These are phyloP conservation scores for Malurus elegans DNA, from an alignment of 2,113 vertebrate genomes.

Conservation along the genomic window DNA sequence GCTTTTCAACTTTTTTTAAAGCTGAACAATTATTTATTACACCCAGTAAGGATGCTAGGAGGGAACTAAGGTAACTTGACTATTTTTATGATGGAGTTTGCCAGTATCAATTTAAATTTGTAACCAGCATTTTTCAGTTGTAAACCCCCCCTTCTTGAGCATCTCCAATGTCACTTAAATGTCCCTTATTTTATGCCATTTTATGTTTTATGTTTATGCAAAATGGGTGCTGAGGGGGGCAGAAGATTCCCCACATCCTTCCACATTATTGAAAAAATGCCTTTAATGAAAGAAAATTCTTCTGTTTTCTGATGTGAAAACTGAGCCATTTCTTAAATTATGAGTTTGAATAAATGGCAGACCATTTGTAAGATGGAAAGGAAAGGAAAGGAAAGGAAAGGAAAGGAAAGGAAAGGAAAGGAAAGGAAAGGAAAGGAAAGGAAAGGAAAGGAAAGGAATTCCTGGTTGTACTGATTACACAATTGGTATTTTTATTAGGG, in stretches of 20 bases:
- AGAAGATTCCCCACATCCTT: background rate
- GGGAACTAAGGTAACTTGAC: background rate
- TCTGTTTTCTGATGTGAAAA: slow-evolving; percentile 14
- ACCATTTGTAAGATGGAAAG: background rate
- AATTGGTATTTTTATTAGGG: background rate
- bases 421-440: slow-evolving; percentile 7
- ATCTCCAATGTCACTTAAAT: background rate
- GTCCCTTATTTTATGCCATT: background rate
- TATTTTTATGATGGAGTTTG: background rate
- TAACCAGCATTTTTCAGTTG: background rate
- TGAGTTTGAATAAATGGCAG: background rate
- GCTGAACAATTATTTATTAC: background rate
- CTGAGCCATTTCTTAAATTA: background rate
- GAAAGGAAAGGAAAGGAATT: background rate
- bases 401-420: slow-evolving; percentile 5
- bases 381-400: background rate
- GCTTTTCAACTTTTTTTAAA: background rate
- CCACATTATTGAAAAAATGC: background rate
- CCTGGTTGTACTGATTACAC: background rate
- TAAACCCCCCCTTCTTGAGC: background rate
- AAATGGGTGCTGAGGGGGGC: background rate
- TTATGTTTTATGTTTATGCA: background rate
- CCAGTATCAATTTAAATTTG: background rate
- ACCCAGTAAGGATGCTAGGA: background rate
- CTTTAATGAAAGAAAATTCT: background rate